These are phyloP conservation scores for Falco rusticolus DNA, from an alignment of 2,797 vertebrate species.

Conservation along the genomic window DNA sequence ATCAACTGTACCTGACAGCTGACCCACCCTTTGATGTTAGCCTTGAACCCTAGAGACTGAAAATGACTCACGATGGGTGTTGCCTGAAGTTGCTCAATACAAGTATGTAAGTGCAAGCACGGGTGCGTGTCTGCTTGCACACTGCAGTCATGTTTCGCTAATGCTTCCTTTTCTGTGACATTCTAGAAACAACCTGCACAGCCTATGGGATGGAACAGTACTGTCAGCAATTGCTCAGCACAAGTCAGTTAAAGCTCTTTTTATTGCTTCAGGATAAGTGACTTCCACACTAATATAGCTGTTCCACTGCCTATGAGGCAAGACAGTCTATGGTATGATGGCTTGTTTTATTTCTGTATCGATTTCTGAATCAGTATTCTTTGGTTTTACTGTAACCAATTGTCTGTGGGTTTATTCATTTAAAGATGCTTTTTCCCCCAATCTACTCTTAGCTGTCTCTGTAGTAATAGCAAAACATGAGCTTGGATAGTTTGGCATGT, in stretches of 20 bases:
- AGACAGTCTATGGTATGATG: background rate
- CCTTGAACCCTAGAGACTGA: background rate
- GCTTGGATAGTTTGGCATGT: background rate
- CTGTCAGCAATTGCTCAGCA: background rate
- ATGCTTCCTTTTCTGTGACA: background rate
- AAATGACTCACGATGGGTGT: background rate
- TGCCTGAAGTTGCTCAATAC: background rate
- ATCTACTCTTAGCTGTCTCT: background rate
- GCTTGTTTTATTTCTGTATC: background rate
- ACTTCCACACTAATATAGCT: background rate
- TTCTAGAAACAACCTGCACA: background rate
- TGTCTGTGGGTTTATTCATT: background rate
- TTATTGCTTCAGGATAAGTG: background rate
- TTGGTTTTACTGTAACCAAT: background rate
- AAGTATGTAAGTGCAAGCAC: rapidly evolving
- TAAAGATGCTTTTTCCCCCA: background rate
- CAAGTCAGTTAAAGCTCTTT: background rate
- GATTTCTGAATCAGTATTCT: background rate
- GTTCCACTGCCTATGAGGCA: background rate
- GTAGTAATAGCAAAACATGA: background rate
- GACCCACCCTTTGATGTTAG: background rate
- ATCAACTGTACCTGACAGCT: background rate
- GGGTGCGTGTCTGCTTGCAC: background rate
- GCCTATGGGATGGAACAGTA: background rate
- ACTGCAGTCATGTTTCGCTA: background rate